phyloP scores from a whole-genome alignment of 2,113 vertebrate species.

The Numenius arquata region DNA sequence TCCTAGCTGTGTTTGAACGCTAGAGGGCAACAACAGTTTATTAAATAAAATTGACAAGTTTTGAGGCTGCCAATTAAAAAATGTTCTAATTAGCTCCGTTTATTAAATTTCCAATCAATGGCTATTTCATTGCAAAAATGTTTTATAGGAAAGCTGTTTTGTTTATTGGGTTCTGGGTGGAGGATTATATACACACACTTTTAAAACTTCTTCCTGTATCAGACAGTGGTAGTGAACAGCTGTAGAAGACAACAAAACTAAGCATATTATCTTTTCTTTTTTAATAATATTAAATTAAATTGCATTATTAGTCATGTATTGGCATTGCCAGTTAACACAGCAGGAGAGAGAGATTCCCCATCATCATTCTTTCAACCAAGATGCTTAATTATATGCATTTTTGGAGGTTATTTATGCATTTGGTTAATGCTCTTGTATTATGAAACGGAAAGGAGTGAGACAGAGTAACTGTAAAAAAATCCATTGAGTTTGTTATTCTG shows the following conservation, averaged over 20 bases:
- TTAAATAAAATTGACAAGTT: background rate
- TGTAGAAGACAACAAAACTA: background rate
- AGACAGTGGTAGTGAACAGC: background rate
- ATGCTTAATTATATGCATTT: background rate
- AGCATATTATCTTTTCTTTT: background rate
- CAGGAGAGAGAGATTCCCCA: background rate
- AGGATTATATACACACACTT: background rate
- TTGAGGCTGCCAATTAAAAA: background rate
- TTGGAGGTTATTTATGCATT: background rate
- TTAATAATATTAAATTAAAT: background rate
- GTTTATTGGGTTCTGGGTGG: background rate
- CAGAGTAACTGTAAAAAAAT: background rate
- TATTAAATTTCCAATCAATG: background rate
- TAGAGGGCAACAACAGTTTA: slow-evolving; percentile 52
- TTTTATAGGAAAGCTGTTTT: background rate
- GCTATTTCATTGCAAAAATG: background rate
- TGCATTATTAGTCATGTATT: background rate
- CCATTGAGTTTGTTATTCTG: background rate
- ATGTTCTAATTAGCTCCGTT: background rate
- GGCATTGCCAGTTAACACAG: background rate
- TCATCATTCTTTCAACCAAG: background rate
- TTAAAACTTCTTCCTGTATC: background rate
- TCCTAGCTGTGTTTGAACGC: background rate
- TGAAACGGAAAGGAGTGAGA: background rate
- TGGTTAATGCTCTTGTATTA: background rate